Conservation (phyloP, 2,888 invertebrate species). For the Eumerus sabulonum region DNA sequence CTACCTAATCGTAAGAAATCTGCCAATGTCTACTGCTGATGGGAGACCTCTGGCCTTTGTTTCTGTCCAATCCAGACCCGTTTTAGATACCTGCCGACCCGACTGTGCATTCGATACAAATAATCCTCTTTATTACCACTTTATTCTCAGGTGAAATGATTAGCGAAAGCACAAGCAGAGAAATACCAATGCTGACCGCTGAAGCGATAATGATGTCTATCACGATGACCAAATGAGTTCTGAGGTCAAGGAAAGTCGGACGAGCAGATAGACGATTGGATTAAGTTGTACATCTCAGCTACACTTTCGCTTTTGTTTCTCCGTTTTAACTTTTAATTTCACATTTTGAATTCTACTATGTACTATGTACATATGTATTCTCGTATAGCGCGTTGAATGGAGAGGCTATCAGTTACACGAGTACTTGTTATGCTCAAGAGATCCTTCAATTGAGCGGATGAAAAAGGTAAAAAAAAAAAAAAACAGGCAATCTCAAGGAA, state of each 20-base stretch:
- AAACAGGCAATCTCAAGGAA: constrained; percentile 1
- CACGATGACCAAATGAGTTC: not conserved
- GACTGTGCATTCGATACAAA: not conserved
- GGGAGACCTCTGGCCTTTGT: too few relatives aligned
- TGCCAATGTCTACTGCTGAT: too few relatives aligned
- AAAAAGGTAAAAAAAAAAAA: not conserved
- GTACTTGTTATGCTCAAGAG: constrained; percentile 15
- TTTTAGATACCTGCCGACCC: constrained; percentile 17
- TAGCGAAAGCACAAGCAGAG: constrained; percentile 47
- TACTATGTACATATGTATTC: too few relatives aligned
- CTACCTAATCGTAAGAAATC: too few relatives aligned
- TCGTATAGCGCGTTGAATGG: too few relatives aligned
- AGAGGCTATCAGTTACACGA: too few relatives aligned
- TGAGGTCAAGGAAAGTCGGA: constrained; percentile 27
- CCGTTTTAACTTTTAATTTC: too few relatives aligned
- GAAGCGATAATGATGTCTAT: constrained; percentile 6
- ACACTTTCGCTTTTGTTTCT: constrained; percentile 26
- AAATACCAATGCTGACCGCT: too few relatives aligned
- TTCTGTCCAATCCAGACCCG: too few relatives aligned
- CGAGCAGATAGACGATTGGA: not conserved
- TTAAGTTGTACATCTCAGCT: constrained; percentile 1
- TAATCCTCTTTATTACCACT: constrained; percentile 7
- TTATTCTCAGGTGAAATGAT: constrained; percentile 31
- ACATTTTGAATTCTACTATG: too few relatives aligned
- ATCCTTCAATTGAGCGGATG: constrained; percentile 37